A percentile compares a stretch with the other conserved stretches of the same genome.
Conservation (phyloP, 92 coral and sea anemone species). For the Umimayanthus kanabou region DNA sequence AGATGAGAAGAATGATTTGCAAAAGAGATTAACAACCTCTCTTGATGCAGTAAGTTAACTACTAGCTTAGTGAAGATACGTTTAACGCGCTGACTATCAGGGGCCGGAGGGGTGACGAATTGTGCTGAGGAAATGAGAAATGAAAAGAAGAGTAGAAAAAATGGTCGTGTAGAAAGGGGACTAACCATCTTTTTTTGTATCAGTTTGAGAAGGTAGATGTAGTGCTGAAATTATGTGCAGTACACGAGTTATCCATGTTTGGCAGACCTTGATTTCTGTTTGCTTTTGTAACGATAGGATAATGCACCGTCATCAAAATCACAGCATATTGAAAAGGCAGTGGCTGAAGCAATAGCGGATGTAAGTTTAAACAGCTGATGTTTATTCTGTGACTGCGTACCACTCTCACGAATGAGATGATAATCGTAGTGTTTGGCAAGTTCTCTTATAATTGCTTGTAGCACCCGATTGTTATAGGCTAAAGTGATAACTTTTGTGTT, state of each 20-base stretch:
- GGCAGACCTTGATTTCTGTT: not conserved
- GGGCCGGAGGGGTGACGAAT: not conserved
- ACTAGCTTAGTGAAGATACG: not conserved
- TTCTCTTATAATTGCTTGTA: not conserved
- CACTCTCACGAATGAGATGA: not conserved
- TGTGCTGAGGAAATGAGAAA: not conserved
- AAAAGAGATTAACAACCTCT: conserved; percentile 49
- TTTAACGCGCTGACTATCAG: not conserved
- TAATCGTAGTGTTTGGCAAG: not conserved
- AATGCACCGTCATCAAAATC: conserved; percentile 49
- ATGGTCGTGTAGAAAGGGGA: not conserved
- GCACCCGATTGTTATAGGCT: not conserved
- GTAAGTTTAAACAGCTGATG: conserved; percentile 59
- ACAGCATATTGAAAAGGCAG: conserved; percentile 89
- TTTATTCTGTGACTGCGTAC: not conserved
- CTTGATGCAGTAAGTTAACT: conserved; percentile 53
- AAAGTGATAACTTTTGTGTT: too few species aligned
- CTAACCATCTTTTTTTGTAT: not conserved
- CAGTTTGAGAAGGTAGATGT: not conserved
- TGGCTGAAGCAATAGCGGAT: conserved; percentile 95
- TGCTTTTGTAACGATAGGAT: conserved; percentile 10
- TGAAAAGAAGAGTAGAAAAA: not conserved
- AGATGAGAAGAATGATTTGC: conserved; percentile 51
- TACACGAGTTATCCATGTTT: not conserved
- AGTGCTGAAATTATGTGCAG: not conserved